Evolutionary conservation across 2,888 invertebrate species (phyloP), one percentile per base, ranked within the genome.

Genomic region (Drosophila monieri): DNA sequence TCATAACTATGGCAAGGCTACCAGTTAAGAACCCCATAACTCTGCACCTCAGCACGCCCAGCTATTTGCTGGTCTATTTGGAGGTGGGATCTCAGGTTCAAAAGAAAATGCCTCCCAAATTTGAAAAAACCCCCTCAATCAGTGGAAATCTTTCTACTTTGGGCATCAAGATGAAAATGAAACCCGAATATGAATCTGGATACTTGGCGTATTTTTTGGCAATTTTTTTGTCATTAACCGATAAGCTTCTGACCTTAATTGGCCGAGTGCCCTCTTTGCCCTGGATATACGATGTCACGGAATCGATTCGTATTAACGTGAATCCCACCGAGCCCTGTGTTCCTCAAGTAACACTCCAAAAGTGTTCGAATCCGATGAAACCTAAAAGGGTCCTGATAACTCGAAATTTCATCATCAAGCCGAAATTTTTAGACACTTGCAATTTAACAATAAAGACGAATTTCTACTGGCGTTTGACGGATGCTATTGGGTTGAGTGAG

Each of bases 401-500:
- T 1, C 57, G 66, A 0, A 25, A 32, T 1, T 2, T 66, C 6
- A 1, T 23, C 1, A 39, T 57, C 3, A 46, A 10, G 18, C 14
- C 46, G 1, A 0, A 10, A 5, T 30, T 66, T 10, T 8, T 23
- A 5, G 58, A 66, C 2, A 41, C 51, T 0, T 58, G 65, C 27
- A 47, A 58, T 9, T 8, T 35, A 0, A 14, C 15, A 3, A n/a
- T 43, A 1, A 35, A 4, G 1, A 6, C 27, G 0, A 9, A 6
- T 3, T 66, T 32, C n/a, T n/a, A 23, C 10, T 67, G 67, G 67
- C 39, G 9, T 3, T 39, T 67, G 0, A 58, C 14, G 1, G 66
- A 67, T 35, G 35, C 27, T 0, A 14, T 32, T 3, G 67, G 58
- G 2, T 27, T 27, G 2, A 35, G 67, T 67, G 39, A 66, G 67